Conservation (phyloP, 1,140 invertebrate genomes). For the Mamestra configurata region DNA sequence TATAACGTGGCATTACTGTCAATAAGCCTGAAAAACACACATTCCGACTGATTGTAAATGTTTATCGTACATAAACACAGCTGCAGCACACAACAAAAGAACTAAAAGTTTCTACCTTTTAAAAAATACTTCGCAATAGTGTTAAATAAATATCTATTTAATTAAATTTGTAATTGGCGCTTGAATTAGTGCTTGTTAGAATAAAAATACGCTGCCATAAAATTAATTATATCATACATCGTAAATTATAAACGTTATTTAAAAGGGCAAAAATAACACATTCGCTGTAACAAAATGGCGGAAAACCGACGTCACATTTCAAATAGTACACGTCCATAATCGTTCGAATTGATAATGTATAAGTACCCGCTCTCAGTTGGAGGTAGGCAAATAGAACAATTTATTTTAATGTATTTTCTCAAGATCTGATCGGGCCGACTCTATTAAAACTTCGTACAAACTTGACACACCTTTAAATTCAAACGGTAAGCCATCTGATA, state of each 20-base stretch:
- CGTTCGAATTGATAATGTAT: constrained; percentile 8
- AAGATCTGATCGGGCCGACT: constrained; percentile 81
- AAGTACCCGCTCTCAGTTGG: neutral
- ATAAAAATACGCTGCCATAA: constrained; percentile 15
- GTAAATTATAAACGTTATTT: constrained; percentile 1
- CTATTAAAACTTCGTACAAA: constrained; percentile 85
- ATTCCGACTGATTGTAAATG: constrained; percentile 46
- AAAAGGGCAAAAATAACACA: constrained; percentile 19
- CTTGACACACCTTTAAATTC: constrained; percentile 85
- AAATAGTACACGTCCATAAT: constrained; percentile 21
- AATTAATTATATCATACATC: neutral
- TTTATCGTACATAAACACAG: constrained; percentile 38
- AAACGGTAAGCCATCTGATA: constrained; percentile 86
- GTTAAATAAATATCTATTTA: constrained; percentile 37
- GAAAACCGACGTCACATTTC: constrained; percentile 36
- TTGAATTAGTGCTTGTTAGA: constrained; percentile 17
- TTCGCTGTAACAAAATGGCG: constrained; percentile 25
- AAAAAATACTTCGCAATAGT: constrained; percentile 1
- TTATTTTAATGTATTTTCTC: constrained; percentile 60
- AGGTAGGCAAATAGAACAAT: constrained; percentile 50
- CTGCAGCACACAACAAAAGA: constrained; percentile 34
- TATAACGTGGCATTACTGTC: constrained; percentile 42
- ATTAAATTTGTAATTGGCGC: constrained; percentile 39
- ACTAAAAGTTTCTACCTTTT: neutral
- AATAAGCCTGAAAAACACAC: constrained; percentile 44